Evolutionary conservation across 2,113 vertebrate genomes (phyloP), one percentile per base, ranked within the genome.

Genomic region (Oncorhynchus gorbuscha): DNA sequence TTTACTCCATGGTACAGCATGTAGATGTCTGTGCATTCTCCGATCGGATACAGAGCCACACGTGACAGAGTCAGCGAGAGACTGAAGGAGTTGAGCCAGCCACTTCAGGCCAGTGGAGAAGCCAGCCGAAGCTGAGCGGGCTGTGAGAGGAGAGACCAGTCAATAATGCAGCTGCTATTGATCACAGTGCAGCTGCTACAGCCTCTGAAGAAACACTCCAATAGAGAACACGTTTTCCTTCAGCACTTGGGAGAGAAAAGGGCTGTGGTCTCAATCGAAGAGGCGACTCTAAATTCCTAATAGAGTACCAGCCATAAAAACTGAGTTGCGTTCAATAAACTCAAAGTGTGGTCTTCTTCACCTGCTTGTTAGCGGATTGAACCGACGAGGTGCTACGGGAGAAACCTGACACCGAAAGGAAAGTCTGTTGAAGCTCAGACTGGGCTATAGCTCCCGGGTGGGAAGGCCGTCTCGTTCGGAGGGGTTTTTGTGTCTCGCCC

Each of bases 401-500:
- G 61, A 59, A 68, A 59, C 48, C 5, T 7, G 22, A 24, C 30
- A 61, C 73, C 26, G 35, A 22, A 61, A 22, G 59, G 59, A 61
- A 22, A 61, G 59, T 9, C 18, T 61, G 59, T 14, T 20, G 59
- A n/a, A n/a, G 4, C 18, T 61, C 59, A 61, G 24, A 32, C 51
- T 68, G 16, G 45, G 7, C 45, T 55, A 3, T 30, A 30, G 66
- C 14, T 20, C 20, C 7, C 16, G 28, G 30, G 62, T 32, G 11
- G 64, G 22, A 66, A 35, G 12, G 0, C 28, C 0, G 24, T 83
- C 77, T 76, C 16, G 28, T 74, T 72, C 18, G 67, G 58, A 58
- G 71, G 59, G 78, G 69, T 77, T 86, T 16, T 71, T 81, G 69
- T 81, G 83, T 88, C 75, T 84, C 76, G 75, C 82, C 77, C 81